Evolutionary conservation across 2,888 invertebrate species (phyloP).

Genomic region (Piscicola geometra): DNA sequence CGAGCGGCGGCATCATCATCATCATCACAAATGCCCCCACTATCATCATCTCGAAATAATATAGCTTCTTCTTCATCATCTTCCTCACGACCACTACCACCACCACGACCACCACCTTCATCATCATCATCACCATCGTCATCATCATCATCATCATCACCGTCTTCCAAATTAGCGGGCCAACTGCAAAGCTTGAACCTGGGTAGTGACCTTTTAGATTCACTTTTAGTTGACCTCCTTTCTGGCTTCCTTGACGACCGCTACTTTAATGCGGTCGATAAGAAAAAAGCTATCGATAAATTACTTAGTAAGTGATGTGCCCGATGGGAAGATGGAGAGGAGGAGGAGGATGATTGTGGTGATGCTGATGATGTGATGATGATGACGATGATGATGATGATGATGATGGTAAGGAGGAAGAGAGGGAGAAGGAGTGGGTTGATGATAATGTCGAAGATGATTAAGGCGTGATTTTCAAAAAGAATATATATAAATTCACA

Average conservation of each 20-base stretch:
- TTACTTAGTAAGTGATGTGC: not conserved
- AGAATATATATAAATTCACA: too few species aligned
- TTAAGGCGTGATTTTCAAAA: too few species aligned
- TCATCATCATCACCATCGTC: not conserved
- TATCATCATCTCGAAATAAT: not conserved
- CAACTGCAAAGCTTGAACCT: not conserved
- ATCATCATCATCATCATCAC: not conserved
- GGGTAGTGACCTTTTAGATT: not conserved
- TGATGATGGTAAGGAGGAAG: too few species aligned
- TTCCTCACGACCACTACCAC: not conserved
- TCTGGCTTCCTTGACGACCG: not conserved
- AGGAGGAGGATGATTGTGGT: too few species aligned
- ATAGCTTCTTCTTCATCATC: not conserved
- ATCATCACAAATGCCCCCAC: not conserved
- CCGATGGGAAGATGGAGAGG: too few species aligned
- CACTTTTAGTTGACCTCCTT: not conserved
- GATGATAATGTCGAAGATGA: too few species aligned
- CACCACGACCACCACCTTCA: not conserved
- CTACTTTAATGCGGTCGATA: not conserved
- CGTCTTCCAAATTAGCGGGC: not conserved
- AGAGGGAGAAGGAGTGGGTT: too few species aligned
- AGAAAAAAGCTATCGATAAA: not conserved
- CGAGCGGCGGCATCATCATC: not conserved
- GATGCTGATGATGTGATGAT: too few species aligned
- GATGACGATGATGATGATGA: too few species aligned